Percentiles rank a stretch among this genome's conserved stretches.
phyloP scores from a whole-genome alignment of 1,140 invertebrate species.

The Leptinotarsa lineolata region DNA sequence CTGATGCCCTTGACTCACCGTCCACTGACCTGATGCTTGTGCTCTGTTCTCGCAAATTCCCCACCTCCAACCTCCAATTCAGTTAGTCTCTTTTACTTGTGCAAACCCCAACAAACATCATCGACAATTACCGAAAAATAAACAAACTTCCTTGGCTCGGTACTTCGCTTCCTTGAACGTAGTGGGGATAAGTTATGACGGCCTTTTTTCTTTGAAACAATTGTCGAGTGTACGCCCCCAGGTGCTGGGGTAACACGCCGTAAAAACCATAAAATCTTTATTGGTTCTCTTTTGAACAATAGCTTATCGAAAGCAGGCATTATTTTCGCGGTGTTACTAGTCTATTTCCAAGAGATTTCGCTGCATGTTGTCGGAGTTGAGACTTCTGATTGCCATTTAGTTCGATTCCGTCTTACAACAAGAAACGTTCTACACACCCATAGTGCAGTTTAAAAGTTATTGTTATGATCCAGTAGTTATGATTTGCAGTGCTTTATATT shows the following conservation, averaged over 20 bases:
- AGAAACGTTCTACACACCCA: slow-evolving; percentile 12
- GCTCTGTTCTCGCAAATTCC: slow-evolving; percentile 42
- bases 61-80: slow-evolving; percentile 31
- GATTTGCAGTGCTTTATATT: slow-evolving; percentile 6
- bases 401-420: slow-evolving; percentile 13
- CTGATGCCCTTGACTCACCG: slow-evolving; percentile 49
- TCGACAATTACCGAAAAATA: slow-evolving; percentile 21
- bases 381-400: slow-evolving; percentile 20
- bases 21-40: slow-evolving; percentile 50
- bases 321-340: slow-evolving; percentile 16
- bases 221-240: slow-evolving; percentile 1
- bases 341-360: slow-evolving; percentile 14
- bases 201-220: slow-evolving; percentile 1
- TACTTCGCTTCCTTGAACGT: slow-evolving; percentile 6
- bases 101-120: slow-evolving; percentile 21
- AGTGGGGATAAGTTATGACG: neutral
- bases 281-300: slow-evolving; percentile 24
- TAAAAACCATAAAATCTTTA: slow-evolving; percentile 25
- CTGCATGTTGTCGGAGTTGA: slow-evolving; percentile 4
- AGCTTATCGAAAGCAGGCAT: slow-evolving; percentile 8
- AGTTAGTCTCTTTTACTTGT: slow-evolving; percentile 27
- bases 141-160: slow-evolving; percentile 6
- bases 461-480: neutral
- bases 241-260: slow-evolving; percentile 9
- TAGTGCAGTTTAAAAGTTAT: slow-evolving; percentile 6